These are phyloP conservation scores for Scomberomorus guttatus DNA, from an alignment of 2,797 vertebrate genomes.

Conservation along the genomic window DNA sequence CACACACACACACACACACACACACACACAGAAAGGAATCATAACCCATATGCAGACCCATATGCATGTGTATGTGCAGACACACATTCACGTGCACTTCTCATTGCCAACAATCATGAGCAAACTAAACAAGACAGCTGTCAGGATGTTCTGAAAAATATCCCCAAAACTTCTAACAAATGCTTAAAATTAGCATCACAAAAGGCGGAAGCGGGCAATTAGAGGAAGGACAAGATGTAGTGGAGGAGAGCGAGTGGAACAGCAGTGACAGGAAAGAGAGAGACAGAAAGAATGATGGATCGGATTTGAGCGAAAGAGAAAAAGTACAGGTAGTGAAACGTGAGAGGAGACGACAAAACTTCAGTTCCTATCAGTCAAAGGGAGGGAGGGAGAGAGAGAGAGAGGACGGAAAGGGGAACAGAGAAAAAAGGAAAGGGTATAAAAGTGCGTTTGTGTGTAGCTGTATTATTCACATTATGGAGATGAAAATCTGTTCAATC, in stretches of 20 bases:
- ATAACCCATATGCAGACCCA: slow-evolving; percentile 8
- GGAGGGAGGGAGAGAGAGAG: slow-evolving; percentile 5
- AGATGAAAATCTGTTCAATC: not conserved
- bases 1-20: not conserved
- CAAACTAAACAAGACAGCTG: slow-evolving; percentile 42
- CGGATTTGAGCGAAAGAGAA: slow-evolving; percentile 52
- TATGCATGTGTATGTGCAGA: too few relatives aligned
- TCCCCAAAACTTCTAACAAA: slow-evolving; percentile 50
- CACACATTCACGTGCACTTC: not conserved
- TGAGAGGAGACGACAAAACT: slow-evolving; percentile 66
- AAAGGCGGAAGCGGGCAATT: slow-evolving; percentile 37
- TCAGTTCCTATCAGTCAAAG: slow-evolving; percentile 53
- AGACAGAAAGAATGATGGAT: slow-evolving; percentile 39
- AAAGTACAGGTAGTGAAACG: slow-evolving; percentile 53
- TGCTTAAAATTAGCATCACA: slow-evolving; percentile 46
- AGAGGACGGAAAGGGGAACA: not conserved
- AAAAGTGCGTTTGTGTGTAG: not conserved
- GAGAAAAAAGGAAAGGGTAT: not conserved
- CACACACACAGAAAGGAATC: not conserved
- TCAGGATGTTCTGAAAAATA: slow-evolving; percentile 47
- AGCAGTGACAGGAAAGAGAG: not conserved
- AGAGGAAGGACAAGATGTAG: slow-evolving; percentile 24
- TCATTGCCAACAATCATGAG: slow-evolving; percentile 7
- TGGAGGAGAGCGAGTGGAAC: slow-evolving; percentile 22
- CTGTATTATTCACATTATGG: not conserved